phyloP scores from a whole-genome alignment of 2,113 vertebrate genomes.

The Leuciscus idus region DNA sequence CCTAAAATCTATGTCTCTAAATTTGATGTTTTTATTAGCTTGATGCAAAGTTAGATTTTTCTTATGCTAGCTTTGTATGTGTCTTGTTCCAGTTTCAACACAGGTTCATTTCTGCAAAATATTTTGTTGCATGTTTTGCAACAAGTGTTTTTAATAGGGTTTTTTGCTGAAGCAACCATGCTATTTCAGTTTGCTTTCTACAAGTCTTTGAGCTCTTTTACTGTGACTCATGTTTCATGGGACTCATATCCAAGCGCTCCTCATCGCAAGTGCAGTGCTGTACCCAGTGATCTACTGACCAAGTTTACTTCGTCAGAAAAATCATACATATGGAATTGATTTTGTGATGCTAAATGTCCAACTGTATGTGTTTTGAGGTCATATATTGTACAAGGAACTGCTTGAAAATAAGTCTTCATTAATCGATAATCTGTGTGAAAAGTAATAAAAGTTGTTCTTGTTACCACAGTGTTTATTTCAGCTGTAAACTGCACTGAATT shows the following conservation, averaged over 20 bases:
- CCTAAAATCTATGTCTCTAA: not conserved
- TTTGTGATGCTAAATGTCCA: no score
- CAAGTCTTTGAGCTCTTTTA: not conserved
- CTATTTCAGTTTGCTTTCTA: not conserved
- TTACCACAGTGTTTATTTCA: not conserved
- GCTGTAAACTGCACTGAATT: not conserved
- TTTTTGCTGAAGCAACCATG: not conserved
- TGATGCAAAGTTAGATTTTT: not conserved
- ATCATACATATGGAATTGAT: no score
- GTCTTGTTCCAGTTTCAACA: not conserved
- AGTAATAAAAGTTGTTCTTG: not conserved
- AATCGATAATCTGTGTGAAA: not conserved
- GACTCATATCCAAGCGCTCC: no score
- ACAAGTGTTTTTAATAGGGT: not conserved
- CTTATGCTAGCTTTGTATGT: not conserved
- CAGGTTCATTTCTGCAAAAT: not conserved
- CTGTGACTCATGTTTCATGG: no score
- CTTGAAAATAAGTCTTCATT: not conserved
- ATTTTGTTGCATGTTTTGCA: not conserved
- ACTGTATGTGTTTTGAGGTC: not conserved
- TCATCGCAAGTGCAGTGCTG: not conserved
- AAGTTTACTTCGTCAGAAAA: not conserved
- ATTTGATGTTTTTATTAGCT: not conserved
- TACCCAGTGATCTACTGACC: not conserved
- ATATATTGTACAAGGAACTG: not conserved